These are phyloP conservation scores for Hypotaenidia philippensis DNA, from an alignment of 2,797 vertebrate genomes.

Conservation along the genomic window DNA sequence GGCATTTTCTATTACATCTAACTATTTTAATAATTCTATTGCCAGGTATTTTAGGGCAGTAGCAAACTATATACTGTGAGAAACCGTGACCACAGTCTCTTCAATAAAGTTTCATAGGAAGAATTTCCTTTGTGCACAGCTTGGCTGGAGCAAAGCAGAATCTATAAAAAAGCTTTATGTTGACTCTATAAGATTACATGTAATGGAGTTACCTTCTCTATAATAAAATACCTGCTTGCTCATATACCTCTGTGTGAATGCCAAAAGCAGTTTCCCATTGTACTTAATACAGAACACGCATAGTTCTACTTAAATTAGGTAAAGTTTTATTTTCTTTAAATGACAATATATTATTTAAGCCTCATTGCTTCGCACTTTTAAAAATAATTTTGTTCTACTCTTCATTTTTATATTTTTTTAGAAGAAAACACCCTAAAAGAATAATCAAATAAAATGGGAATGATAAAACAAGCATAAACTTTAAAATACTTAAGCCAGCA, in stretches of 20 bases:
- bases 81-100: background rate
- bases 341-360: background rate
- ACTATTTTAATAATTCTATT: slow-evolving; percentile 5
- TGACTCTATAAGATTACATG: background rate
- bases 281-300: background rate
- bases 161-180: background rate
- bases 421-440: background rate
- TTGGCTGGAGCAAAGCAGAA: background rate
- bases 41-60: background rate
- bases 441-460: background rate
- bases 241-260: background rate
- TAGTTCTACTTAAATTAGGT: background rate
- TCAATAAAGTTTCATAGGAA: slow-evolving; percentile 28
- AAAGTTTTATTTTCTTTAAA: background rate
- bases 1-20: background rate
- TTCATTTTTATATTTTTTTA: background rate
- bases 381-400: background rate
- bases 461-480: background rate
- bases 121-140: background rate
- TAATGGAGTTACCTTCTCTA: background rate
- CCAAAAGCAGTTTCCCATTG: background rate
- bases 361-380: background rate
- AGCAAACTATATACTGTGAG: background rate
- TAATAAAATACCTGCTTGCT: slow-evolving; percentile 6
- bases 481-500: slow-evolving; percentile 1